Evolutionary conservation across 2,113 vertebrate species (phyloP), one percentile per base, ranked within the genome.

Genomic region (Crocuta crocuta): DNA sequence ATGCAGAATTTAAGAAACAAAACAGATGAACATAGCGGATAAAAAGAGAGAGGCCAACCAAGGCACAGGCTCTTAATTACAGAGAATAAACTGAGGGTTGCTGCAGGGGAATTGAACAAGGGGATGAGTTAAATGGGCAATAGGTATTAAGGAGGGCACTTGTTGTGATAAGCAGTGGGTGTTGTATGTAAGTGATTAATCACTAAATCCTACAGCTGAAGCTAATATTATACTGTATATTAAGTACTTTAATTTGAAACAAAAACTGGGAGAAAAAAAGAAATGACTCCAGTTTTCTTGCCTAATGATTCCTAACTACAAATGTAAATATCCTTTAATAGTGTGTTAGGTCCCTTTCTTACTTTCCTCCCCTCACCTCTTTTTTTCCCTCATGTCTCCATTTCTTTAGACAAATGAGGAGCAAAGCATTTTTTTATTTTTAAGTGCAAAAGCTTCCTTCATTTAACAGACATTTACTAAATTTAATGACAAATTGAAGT

Each of bases 401-500:
- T 78, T 91, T 35, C 21, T 95, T 81, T 43, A 48, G 26, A 80
- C 1, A 86, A 26, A 87, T 23, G 39, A 63, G 65, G 28, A 84
- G 0, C 17, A 82, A 95, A 78, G 28, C 1, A 39, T 2, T 17
- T 58, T 48, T 74, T 88, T 45, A 68, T 35, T 92, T 94, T 87
- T 66, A 61, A 80, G 50, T 53, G 26, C 10, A 43, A 43, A 96
- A 66, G 7, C 8, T 85, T 96, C 31, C 26, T 45, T 91, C 35
- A 55, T 4, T 53, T 61, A 78, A 78, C 39, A 91, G 76, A 91
- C 39, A 91, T 78, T 92, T 78, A 86, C 74, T 94, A 83, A 50
- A 70, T 48, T 35, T 39, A 88, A 88, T 55, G 33, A 48, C 76
- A 24, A 84, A 31, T 76, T 86, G 61, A 70, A 94, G 78, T 71